Conservation (phyloP, 2,888 invertebrate genomes). For the Isoperla grammatica region DNA sequence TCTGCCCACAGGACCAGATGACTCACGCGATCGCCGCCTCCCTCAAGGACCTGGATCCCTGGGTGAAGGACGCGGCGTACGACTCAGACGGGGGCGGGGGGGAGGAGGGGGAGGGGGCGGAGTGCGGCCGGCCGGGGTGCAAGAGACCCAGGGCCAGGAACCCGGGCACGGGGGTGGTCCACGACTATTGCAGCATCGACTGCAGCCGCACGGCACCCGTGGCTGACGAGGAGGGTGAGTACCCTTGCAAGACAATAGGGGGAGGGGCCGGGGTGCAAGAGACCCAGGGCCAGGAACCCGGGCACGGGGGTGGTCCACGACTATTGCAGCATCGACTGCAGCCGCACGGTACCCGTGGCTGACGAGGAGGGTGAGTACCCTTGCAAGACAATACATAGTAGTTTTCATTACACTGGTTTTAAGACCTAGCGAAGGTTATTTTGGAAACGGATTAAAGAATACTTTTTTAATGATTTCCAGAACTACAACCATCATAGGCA, state of each 20-base stretch:
- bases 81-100: slow-evolving; percentile 49
- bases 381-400: too few relatives aligned
- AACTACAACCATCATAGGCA: too few relatives aligned
- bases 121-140: slow-evolving; percentile 45
- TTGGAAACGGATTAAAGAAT: too few relatives aligned
- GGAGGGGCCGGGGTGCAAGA: slow-evolving; percentile 41
- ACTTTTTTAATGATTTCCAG: too few relatives aligned
- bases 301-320: slow-evolving; percentile 49
- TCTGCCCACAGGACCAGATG: slow-evolving; percentile 42
- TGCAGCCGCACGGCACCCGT: slow-evolving; percentile 39
- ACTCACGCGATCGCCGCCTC: slow-evolving; percentile 46
- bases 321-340: slow-evolving; percentile 51
- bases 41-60: slow-evolving; percentile 48
- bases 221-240: slow-evolving; percentile 12
- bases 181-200: slow-evolving; percentile 52
- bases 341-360: slow-evolving; percentile 30
- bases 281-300: slow-evolving; percentile 46
- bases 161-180: slow-evolving; percentile 47
- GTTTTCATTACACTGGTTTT: too few relatives aligned
- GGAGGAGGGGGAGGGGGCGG: slow-evolving; percentile 3
- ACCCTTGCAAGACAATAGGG: neutral
- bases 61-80: slow-evolving; percentile 52
- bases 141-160: slow-evolving; percentile 44
- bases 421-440: too few relatives aligned
- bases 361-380: slow-evolving; percentile 13